Percentiles rank a stretch among this genome's conserved stretches.
Conservation (phyloP, 2,797 vertebrate species). For the Nannoperca obscura region DNA sequence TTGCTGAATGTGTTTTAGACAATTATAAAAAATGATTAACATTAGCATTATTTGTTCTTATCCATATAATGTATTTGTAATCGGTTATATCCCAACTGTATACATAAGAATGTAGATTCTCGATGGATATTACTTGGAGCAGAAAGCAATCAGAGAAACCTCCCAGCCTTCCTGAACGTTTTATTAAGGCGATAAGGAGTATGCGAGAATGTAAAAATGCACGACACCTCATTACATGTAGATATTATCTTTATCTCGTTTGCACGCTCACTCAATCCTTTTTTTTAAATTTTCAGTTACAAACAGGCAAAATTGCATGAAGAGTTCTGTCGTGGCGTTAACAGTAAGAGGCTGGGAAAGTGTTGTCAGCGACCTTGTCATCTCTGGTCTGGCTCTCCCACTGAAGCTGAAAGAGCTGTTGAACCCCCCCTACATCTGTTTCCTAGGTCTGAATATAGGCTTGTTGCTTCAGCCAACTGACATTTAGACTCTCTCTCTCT, state of each 20-base stretch:
- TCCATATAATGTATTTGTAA: background rate
- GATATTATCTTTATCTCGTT: conserved; percentile 3
- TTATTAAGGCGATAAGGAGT: background rate
- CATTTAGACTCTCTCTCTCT: background rate
- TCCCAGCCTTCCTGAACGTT: background rate
- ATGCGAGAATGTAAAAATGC: conserved; percentile 4
- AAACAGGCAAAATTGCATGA: conserved; percentile 16
- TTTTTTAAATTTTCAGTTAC: background rate
- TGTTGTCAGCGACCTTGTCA: conserved; percentile 54
- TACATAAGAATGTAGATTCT: background rate
- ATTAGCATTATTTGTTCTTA: background rate
- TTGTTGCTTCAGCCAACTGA: conserved; percentile 2
- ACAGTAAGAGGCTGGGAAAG: conserved; percentile 33
- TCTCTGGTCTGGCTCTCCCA: conserved; percentile 23
- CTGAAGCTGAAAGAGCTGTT: conserved; percentile 14
- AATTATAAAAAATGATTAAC: background rate
- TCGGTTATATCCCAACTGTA: background rate
- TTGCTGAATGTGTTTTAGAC: background rate
- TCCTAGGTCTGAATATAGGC: conserved; percentile 14
- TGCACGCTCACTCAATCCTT: background rate
- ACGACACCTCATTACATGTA: background rate
- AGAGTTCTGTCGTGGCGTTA: conserved; percentile 12
- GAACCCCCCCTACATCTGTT: conserved; percentile 21
- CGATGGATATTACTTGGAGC: background rate
- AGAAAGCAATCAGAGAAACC: conserved; percentile 4